These are phyloP conservation scores for Sthenelais limicola DNA, from an alignment of 2,888 invertebrate genomes.

Conservation along the genomic window DNA sequence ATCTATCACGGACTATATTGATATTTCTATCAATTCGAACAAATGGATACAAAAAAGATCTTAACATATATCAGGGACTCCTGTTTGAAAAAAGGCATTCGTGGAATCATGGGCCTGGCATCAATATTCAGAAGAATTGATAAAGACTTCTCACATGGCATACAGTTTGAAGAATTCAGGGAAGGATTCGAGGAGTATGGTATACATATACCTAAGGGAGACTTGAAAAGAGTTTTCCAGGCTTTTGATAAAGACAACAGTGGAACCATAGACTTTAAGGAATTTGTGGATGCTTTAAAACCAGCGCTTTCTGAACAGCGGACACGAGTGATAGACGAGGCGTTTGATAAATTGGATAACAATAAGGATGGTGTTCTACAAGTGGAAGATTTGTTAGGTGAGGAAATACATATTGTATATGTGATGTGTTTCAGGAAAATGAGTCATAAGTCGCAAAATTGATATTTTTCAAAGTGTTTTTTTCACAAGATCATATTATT, in stretches of 20 bases:
- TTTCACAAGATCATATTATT: too few species aligned
- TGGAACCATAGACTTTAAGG: constrained; percentile 98
- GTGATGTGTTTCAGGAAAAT: too few species aligned
- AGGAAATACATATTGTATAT: constrained; percentile 36
- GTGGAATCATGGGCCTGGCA: constrained; percentile 23
- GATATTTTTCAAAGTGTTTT: too few species aligned
- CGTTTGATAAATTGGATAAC: constrained; percentile 62
- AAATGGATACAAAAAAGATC: too few species aligned
- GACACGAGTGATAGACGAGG: constrained; percentile 59
- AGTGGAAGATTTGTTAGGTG: constrained; percentile 64
- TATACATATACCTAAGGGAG: constrained; percentile 93
- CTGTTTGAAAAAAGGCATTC: constrained; percentile 18
- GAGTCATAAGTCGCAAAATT: too few species aligned
- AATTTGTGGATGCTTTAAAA: constrained; percentile 96
- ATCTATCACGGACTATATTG: too few species aligned
- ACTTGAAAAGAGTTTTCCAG: constrained; percentile 99
- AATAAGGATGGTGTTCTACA: constrained; percentile 60
- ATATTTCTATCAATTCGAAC: too few species aligned
- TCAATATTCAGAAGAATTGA: constrained; percentile 20
- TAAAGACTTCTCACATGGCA: constrained; percentile 52
- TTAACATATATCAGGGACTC: constrained; percentile 15
- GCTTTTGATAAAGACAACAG: constrained; percentile 96
- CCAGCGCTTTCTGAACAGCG: constrained; percentile 74
- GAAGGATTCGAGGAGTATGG: constrained; percentile 27
- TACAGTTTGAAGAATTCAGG: constrained; percentile 56